A percentile compares a stretch with the other conserved stretches of the same genome.
phyloP scores from a whole-genome alignment of 2,888 invertebrate genomes.

The Dicranocentrus wangi region DNA sequence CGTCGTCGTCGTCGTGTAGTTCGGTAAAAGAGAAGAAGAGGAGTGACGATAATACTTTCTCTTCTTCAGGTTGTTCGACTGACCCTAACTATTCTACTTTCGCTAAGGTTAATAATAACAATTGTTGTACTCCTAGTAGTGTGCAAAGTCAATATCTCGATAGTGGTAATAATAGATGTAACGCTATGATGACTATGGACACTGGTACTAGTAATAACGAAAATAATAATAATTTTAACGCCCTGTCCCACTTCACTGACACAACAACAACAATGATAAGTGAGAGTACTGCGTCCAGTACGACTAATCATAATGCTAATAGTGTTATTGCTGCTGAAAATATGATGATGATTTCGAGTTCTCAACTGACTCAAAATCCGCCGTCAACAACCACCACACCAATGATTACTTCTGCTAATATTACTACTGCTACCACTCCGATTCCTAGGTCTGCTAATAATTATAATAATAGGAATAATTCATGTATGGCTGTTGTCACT shows the following conservation, averaged over 20 bases:
- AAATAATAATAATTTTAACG: conserved; percentile 42
- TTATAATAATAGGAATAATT: conserved; percentile 20
- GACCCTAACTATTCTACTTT: conserved; percentile 67
- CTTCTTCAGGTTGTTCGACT: conserved; percentile 66
- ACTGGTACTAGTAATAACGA: conserved; percentile 46
- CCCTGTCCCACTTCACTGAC: conserved; percentile 31
- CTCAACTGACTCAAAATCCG: not conserved
- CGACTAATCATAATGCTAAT: conserved; percentile 10
- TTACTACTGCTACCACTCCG: conserved; percentile 6
- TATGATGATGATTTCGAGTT: conserved; percentile 1
- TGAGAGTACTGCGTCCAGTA: conserved; percentile 42
- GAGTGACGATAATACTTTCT: conserved; percentile 59
- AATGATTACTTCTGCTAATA: not conserved
- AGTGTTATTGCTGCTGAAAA: conserved; percentile 5
- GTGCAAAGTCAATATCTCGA: conserved; percentile 62
- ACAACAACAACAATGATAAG: conserved; percentile 46
- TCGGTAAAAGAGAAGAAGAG: conserved; percentile 59
- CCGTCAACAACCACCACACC: not conserved
- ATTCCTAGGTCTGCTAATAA: conserved; percentile 25
- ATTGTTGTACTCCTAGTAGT: conserved; percentile 55
- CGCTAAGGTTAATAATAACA: conserved; percentile 59
- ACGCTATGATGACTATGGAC: conserved; percentile 29
- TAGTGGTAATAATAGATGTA: conserved; percentile 54
- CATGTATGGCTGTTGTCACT: conserved; percentile 22
- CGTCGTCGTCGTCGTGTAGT: conserved; percentile 30